Evolutionary conservation across 2,797 vertebrate species (phyloP).

Genomic region (Simalia tracyae): DNA sequence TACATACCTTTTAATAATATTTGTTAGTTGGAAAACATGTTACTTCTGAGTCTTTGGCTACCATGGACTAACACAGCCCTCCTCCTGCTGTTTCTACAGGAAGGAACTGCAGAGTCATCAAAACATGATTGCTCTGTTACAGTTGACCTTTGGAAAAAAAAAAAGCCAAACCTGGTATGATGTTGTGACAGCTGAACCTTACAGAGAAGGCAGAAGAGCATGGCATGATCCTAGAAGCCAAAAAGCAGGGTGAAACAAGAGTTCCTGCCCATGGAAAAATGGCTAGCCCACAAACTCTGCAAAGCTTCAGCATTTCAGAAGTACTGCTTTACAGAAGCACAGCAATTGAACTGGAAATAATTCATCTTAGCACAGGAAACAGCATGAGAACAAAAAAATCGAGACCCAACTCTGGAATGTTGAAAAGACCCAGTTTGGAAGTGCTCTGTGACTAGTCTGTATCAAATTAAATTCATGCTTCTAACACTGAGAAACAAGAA

Average conservation of each 20-base stretch:
- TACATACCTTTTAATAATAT: background rate
- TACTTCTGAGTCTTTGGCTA: background rate
- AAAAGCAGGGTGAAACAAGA: too few species aligned
- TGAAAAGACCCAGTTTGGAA: background rate
- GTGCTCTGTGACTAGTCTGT: background rate
- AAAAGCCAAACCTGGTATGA: too few species aligned
- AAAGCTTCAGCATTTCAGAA: background rate
- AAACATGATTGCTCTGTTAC: background rate
- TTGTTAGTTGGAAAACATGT: background rate
- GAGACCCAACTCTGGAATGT: background rate
- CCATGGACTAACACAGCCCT: background rate
- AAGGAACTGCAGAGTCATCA: background rate
- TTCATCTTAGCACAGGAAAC: background rate
- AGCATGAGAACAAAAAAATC: background rate
- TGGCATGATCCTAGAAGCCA: too few species aligned
- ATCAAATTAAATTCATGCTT: background rate
- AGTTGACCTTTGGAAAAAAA: background rate
- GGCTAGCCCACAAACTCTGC: background rate
- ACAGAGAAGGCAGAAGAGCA: too few species aligned
- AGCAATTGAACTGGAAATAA: background rate
- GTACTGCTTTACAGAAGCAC: background rate
- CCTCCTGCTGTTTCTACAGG: background rate
- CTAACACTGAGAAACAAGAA: background rate
- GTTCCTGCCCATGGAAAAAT: background rate
- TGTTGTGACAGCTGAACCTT: too few species aligned